These are phyloP conservation scores for Megamerina dolium DNA, from an alignment of 2,888 invertebrate species.

Conservation along the genomic window DNA sequence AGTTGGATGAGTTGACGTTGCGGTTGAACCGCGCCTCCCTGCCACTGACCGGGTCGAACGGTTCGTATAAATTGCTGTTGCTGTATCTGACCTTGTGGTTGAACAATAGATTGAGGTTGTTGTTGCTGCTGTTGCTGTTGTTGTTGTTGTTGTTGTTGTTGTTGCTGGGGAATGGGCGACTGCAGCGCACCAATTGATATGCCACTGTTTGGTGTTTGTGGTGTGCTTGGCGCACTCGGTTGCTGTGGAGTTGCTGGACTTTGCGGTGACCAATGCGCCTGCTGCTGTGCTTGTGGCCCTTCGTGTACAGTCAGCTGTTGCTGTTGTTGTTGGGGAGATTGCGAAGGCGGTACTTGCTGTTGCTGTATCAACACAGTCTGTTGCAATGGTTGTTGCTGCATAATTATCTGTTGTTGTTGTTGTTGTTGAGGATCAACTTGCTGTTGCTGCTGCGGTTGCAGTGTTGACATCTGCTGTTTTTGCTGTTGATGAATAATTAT, in stretches of 20 bases:
- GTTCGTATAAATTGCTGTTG: constrained; percentile 58
- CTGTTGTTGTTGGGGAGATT: constrained; percentile 43
- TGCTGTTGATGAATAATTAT: constrained; percentile 51
- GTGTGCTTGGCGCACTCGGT: constrained; percentile 17
- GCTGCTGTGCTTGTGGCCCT: constrained; percentile 37
- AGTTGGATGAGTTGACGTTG: constrained; percentile 70
- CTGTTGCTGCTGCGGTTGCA: constrained; percentile 30
- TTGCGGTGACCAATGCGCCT: constrained; percentile 50
- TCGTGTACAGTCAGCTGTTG: constrained; percentile 53
- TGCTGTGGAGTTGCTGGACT: constrained; percentile 30
- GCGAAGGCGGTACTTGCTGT: constrained; percentile 35
- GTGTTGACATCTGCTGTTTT: constrained; percentile 48
- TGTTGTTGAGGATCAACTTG: constrained; percentile 47
- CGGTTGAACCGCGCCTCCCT: constrained; percentile 44
- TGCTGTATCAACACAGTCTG: constrained; percentile 43
- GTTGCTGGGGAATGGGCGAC: constrained; percentile 29
- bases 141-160: constrained; percentile 21
- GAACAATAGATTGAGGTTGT: constrained; percentile 27
- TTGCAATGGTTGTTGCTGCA: constrained; percentile 27
- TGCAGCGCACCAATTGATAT: constrained; percentile 28
- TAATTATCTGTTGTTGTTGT: constrained; percentile 38
- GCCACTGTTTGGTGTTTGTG: constrained; percentile 23
- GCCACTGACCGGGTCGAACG: constrained; percentile 32
- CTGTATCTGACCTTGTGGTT: too few relatives aligned
- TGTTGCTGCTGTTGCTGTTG: constrained; percentile 22